A percentile compares a stretch with the other conserved stretches of the same genome.
Evolutionary conservation across 2,113 vertebrate species (phyloP).

Genomic region (Chloroceryle aenea): DNA sequence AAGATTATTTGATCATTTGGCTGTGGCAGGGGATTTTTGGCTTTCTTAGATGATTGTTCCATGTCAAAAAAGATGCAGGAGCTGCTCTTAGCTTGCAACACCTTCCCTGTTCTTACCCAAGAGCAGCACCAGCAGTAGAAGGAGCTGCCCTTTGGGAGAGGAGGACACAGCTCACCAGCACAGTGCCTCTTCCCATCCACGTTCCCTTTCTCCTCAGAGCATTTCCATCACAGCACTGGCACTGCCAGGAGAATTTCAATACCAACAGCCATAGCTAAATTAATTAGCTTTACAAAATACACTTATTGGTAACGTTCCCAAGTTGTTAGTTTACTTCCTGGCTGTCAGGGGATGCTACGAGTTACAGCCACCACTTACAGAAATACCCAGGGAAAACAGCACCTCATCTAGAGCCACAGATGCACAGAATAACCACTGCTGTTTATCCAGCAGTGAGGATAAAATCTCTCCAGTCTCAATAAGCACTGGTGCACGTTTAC

Average conservation of each 20-base stretch:
- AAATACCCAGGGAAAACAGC: not conserved
- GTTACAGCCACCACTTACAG: not conserved
- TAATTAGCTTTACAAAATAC: conserved; percentile 12
- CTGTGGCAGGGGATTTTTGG: not conserved
- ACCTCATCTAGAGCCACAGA: not conserved
- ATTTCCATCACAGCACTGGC: not conserved
- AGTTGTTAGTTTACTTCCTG: not conserved
- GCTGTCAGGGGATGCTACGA: not conserved
- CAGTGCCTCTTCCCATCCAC: not conserved
- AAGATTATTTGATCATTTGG: not conserved
- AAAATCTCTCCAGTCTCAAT: not conserved
- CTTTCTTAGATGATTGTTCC: not conserved
- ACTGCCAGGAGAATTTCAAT: not conserved
- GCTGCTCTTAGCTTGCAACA: not conserved
- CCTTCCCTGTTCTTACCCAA: not conserved
- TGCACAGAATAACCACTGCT: not conserved
- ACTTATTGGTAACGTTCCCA: conserved; percentile 3
- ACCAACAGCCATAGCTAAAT: not conserved
- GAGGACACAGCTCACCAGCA: accelerated
- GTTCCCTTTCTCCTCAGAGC: not conserved
- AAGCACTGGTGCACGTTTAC: not conserved
- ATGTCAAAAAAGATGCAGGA: not conserved
- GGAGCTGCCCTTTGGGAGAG: not conserved
- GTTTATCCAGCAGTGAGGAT: not conserved
- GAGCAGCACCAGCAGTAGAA: not conserved